A percentile compares a stretch with the other conserved stretches of the same genome.
Evolutionary conservation across 2,113 vertebrate genomes (phyloP).

Genomic region (Cyphomyrus plagiostoma): DNA sequence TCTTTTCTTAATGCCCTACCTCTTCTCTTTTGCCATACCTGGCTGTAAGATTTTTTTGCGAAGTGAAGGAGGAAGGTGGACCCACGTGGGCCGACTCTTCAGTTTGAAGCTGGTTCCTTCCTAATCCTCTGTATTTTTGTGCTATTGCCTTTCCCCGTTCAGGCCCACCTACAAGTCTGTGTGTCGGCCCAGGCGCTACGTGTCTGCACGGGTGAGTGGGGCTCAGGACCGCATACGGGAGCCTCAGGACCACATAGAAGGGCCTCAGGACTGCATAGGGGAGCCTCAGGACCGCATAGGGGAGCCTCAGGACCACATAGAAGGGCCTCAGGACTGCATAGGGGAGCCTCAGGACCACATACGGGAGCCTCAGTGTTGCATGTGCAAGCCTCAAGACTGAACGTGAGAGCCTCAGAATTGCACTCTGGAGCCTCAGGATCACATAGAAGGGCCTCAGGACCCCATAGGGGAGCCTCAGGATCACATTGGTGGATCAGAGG

Average conservation of each 20-base stretch:
- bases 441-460: too few relatives aligned
- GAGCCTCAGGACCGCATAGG: fast-evolving
- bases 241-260: not conserved
- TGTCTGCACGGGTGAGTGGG: not conserved
- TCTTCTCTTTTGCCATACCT: not conserved
- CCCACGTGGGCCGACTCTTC: not conserved
- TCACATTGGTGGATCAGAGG: not conserved
- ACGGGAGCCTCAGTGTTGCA: fast-evolving
- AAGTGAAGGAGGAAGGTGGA: not conserved
- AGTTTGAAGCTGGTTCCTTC: not conserved
- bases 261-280: too few relatives aligned
- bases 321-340: too few relatives aligned
- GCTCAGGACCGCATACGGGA: not conserved
- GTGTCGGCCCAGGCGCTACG: not conserved
- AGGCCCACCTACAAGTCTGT: not conserved
- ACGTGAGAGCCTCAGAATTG: too few relatives aligned
- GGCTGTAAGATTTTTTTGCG: not conserved
- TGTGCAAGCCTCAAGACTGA: too few relatives aligned
- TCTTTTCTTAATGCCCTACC: not conserved
- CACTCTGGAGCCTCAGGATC: too few relatives aligned
- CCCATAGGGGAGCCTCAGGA: too few relatives aligned
- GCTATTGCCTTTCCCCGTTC: not conserved
- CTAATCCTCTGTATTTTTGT: not conserved
- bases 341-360: fast-evolving
- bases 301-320: too few relatives aligned